Evolutionary conservation across 2,797 vertebrate species (phyloP).

Genomic region (Rhinella marina): DNA sequence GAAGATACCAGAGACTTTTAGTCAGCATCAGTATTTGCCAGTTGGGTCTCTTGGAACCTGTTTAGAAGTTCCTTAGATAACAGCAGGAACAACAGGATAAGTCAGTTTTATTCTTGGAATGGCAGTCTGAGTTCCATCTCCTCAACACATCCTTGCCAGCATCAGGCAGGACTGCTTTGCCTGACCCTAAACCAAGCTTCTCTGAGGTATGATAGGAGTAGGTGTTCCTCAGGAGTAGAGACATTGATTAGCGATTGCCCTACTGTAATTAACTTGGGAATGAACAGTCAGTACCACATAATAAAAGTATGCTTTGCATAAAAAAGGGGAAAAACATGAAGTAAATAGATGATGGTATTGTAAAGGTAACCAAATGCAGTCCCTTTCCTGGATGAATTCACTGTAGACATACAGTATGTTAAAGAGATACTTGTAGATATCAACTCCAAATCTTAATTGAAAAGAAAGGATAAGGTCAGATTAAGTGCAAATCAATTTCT

Average conservation of each 20-base stretch:
- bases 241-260: neutral
- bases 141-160: too few species aligned
- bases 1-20: too few species aligned
- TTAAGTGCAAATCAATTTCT: slow-evolving; percentile 33
- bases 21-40: too few species aligned
- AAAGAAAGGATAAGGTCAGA: slow-evolving; percentile 19
- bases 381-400: neutral
- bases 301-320: too few species aligned
- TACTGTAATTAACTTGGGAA: neutral
- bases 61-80: too few species aligned
- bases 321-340: neutral
- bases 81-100: too few species aligned
- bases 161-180: too few species aligned
- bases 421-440: neutral
- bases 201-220: neutral
- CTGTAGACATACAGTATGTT: too few species aligned
- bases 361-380: neutral
- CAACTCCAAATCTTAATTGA: neutral
- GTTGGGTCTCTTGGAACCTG: too few species aligned
- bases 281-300: too few species aligned
- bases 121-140: too few species aligned
- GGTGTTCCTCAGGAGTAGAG: neutral
- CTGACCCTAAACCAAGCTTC: neutral
- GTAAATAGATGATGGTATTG: neutral
- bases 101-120: too few species aligned